Percentiles rank a stretch among this genome's conserved stretches.
phyloP scores from a whole-genome alignment of 2,113 vertebrate species.

The Gadus macrocephalus region DNA sequence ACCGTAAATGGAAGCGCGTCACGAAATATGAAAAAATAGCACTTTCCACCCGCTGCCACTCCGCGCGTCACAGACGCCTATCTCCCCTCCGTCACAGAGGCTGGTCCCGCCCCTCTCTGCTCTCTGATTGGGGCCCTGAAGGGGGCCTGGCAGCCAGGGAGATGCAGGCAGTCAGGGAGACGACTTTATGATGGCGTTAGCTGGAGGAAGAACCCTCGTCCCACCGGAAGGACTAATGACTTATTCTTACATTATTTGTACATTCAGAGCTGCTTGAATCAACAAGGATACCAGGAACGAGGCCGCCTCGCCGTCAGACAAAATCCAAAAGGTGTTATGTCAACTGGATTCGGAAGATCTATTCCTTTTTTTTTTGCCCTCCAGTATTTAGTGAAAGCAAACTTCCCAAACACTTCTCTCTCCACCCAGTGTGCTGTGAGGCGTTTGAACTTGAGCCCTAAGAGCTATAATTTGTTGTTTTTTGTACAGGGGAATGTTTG shows the following conservation, averaged over 20 bases:
- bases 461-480: slow-evolving; percentile 67
- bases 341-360: not conserved
- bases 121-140: not conserved
- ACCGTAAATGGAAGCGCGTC: slow-evolving; percentile 44
- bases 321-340: too few species aligned
- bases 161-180: too few species aligned
- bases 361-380: not conserved
- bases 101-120: slow-evolving; percentile 10
- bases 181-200: too few species aligned
- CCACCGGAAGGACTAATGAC: too few species aligned
- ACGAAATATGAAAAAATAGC: slow-evolving; percentile 7
- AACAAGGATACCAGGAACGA: too few species aligned
- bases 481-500: slow-evolving; percentile 39
- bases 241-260: too few species aligned
- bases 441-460: slow-evolving; percentile 35
- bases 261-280: too few species aligned
- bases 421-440: slow-evolving; percentile 17
- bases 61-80: not conserved
- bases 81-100: slow-evolving; percentile 5
- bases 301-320: too few species aligned
- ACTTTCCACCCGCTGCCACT: slow-evolving; percentile 14
- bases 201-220: too few species aligned
- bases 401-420: not conserved
- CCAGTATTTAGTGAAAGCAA: not conserved
- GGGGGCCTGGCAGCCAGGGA: too few species aligned